These are phyloP conservation scores for Chlorospingus semifuscus DNA, from an alignment of 2,797 vertebrate species.

Conservation along the genomic window DNA sequence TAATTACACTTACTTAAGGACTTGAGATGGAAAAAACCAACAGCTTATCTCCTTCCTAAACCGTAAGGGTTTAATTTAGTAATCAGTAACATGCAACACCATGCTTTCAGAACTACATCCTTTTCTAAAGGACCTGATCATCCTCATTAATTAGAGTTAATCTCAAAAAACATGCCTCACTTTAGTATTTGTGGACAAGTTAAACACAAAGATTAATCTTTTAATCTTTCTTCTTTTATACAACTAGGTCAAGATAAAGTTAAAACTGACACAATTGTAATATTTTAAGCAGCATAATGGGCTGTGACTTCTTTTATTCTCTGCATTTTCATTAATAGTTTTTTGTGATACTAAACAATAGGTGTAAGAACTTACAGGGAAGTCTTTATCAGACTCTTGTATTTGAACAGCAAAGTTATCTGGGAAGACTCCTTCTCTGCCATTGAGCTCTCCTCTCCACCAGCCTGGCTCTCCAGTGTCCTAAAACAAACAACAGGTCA, in stretches of 20 bases:
- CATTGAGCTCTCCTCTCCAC: slow-evolving; percentile 90
- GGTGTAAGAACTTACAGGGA: slow-evolving; percentile 75
- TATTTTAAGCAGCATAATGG: neutral
- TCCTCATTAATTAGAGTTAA: neutral
- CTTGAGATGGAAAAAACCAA: neutral
- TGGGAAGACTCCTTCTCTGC: slow-evolving; percentile 91
- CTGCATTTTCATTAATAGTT: neutral
- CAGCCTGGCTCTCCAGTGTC: slow-evolving; percentile 92
- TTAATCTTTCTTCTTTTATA: neutral
- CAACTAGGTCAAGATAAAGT: neutral
- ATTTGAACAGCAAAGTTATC: slow-evolving; percentile 88
- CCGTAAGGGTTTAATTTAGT: neutral
- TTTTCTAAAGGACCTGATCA: neutral
- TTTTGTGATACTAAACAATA: neutral
- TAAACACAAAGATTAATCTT: neutral
- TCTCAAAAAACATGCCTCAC: neutral
- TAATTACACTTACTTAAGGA: neutral
- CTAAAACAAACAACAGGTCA: slow-evolving; percentile 70
- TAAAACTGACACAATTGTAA: neutral
- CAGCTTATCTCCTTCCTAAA: neutral
- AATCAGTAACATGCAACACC: neutral
- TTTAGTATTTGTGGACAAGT: neutral
- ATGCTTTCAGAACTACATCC: neutral
- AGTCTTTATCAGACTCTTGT: slow-evolving; percentile 88
- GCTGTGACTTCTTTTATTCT: neutral